phyloP scores from a whole-genome alignment of 2,113 vertebrate genomes.

The Lepus timidus region DNA sequence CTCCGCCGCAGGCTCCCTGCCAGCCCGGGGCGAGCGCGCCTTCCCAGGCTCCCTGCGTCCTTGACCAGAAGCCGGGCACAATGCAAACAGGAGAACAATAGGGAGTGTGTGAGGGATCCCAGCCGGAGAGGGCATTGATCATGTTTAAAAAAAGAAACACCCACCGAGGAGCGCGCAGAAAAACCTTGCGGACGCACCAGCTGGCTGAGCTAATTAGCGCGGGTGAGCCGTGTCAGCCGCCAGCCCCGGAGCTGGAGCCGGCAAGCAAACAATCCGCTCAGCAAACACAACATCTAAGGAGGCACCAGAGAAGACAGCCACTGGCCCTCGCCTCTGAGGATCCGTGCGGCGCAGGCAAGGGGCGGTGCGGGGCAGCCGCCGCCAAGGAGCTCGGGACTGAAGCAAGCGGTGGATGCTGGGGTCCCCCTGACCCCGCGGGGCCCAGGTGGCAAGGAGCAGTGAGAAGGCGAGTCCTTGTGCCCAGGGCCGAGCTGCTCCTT shows the following conservation, averaged over 20 bases:
- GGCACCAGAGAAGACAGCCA: constrained; percentile 76
- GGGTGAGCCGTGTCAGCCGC: constrained; percentile 65
- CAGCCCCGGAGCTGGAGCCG: constrained; percentile 14
- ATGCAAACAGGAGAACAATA: constrained; percentile 56
- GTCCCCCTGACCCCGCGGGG: too few species aligned
- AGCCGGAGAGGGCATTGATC: constrained; percentile 58
- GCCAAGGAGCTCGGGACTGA: background rate
- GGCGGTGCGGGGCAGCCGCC: background rate
- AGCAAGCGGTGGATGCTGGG: too few species aligned
- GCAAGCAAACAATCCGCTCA: constrained; percentile 76
- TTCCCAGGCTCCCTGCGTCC: constrained; percentile 60
- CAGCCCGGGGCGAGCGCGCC: background rate
- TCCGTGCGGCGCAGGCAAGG: background rate
- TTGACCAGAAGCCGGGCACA: background rate
- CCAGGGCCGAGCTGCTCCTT: background rate
- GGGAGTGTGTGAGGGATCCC: constrained; percentile 9
- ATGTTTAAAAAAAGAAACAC: constrained; percentile 74
- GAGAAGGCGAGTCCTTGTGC: background rate
- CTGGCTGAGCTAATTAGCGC: constrained; percentile 85
- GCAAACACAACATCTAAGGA: constrained; percentile 79
- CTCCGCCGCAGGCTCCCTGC: constrained; percentile 44
- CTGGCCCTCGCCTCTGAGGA: constrained; percentile 53
- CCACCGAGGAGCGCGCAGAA: constrained; percentile 33
- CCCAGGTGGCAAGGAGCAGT: fast-evolving
- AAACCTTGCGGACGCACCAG: constrained; percentile 78